Percentiles rank a stretch among this genome's conserved stretches.
Conservation (phyloP, 2,797 vertebrate genomes). For the Denticeps clupeoides region DNA sequence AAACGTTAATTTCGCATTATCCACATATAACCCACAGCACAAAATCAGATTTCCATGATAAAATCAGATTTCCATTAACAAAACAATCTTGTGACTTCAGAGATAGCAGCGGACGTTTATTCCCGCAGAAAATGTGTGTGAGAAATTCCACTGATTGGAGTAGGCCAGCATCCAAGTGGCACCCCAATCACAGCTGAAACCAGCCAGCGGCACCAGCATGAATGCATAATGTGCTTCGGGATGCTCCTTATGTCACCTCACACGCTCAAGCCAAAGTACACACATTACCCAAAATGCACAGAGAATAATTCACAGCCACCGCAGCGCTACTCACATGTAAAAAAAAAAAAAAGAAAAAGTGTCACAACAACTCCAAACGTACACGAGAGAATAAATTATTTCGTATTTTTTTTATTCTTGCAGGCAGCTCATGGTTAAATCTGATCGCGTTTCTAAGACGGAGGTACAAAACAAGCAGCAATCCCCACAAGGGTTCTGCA, state of each 20-base stretch:
- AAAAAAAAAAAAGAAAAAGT: constrained; percentile 2
- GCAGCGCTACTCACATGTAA: constrained; percentile 1
- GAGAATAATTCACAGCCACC: constrained; percentile 21
- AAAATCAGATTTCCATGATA: too few species aligned
- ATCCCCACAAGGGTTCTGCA: too few species aligned
- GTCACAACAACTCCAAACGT: constrained; percentile 17
- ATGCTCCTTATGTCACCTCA: too few species aligned
- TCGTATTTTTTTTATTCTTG: constrained; percentile 4
- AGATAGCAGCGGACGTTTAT: constrained; percentile 18
- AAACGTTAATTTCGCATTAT: too few species aligned
- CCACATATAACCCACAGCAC: too few species aligned
- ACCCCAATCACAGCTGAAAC: constrained; percentile 22
- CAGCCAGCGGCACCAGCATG: neutral
- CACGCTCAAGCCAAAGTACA: neutral
- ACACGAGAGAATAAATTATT: constrained; percentile 20
- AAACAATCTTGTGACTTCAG: constrained; percentile 15
- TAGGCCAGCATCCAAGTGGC: constrained; percentile 22
- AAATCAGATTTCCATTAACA: constrained; percentile 18
- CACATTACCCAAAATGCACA: constrained; percentile 2
- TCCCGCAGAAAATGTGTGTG: constrained; percentile 12
- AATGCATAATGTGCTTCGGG: neutral
- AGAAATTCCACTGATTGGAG: constrained; percentile 21
- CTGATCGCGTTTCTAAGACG: too few species aligned
- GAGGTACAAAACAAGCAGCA: too few species aligned
- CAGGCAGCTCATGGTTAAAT: too few species aligned